phyloP scores from a whole-genome alignment of 2,113 vertebrate species.

The Calyptommatus sinebrachiatus region DNA sequence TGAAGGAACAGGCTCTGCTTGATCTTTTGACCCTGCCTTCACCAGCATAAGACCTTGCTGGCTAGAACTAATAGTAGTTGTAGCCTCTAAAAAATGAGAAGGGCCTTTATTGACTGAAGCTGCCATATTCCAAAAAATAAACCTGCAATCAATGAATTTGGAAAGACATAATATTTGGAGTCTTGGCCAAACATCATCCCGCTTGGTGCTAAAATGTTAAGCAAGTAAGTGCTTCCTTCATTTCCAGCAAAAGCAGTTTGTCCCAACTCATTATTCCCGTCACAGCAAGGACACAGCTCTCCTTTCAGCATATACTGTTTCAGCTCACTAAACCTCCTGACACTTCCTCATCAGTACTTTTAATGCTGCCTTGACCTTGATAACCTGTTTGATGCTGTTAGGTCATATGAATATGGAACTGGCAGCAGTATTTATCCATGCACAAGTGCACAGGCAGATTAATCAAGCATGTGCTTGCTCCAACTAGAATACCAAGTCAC shows the following conservation, averaged over 20 bases:
- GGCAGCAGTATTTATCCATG: constrained; percentile 19
- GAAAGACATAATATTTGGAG: constrained; percentile 22
- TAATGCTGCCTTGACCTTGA: constrained; percentile 20
- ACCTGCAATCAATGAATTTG: constrained; percentile 15
- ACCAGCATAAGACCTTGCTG: no score
- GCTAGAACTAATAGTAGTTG: no score
- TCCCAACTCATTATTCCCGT: neutral
- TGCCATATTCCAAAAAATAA: no score
- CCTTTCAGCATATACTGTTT: neutral
- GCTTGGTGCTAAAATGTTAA: neutral
- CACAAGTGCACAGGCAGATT: neutral
- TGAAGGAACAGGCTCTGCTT: neutral
- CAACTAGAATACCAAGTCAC: neutral
- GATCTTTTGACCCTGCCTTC: neutral
- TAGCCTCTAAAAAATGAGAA: no score
- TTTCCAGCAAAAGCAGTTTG: rapidly evolving
- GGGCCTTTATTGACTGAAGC: no score
- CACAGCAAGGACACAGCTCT: neutral
- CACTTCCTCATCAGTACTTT: neutral
- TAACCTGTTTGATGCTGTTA: neutral
- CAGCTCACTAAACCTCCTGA: neutral
- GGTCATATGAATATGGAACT: neutral
- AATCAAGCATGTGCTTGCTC: neutral
- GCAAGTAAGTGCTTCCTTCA: neutral
- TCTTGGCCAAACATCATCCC: neutral